Evolutionary conservation across 30 jellyfish, hydroid and myxozoan species (phyloP).

Genomic region (Pseudorhiza aurosa): DNA sequence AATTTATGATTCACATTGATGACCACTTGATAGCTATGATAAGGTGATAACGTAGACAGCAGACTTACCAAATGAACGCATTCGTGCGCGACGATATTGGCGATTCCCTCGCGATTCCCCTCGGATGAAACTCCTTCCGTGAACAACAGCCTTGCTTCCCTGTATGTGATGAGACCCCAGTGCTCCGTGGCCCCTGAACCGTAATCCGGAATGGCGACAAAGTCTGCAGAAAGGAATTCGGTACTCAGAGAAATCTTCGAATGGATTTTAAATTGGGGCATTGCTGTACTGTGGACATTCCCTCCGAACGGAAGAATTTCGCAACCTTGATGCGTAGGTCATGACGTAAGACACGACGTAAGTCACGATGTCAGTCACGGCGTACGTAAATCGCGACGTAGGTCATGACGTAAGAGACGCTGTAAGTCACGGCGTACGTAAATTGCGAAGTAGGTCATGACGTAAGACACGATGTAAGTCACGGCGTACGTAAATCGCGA

Average conservation of each 20-base stretch:
- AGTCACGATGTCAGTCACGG: no score
- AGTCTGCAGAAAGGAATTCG: slow-evolving; percentile 40
- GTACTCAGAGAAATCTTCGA: no score
- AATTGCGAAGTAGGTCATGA: not conserved
- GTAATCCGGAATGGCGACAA: slow-evolving; percentile 92
- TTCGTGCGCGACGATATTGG: slow-evolving; percentile 89
- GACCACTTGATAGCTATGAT: no score
- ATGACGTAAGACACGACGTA: no score
- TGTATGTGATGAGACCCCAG: slow-evolving; percentile 94
- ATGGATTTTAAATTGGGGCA: no score
- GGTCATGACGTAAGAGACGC: not conserved
- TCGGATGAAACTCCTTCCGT: slow-evolving; percentile 85
- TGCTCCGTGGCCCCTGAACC: slow-evolving; percentile 99
- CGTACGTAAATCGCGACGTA: no score
- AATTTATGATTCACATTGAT: no score
- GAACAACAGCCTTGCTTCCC: slow-evolving; percentile 88
- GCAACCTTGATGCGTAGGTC: no score
- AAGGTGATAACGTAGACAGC: not conserved
- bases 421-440: not conserved
- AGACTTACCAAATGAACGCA: slow-evolving; percentile 86
- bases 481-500: not conserved
- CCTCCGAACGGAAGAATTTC: no score
- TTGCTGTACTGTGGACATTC: no score
- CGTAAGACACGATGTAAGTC: not conserved
- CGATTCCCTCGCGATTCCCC: slow-evolving; percentile 64